Percentiles rank a stretch among this genome's conserved stretches.
These are phyloP conservation scores for Pygoscelis antarcticus DNA, from an alignment of 2,113 vertebrate genomes.

Conservation along the genomic window DNA sequence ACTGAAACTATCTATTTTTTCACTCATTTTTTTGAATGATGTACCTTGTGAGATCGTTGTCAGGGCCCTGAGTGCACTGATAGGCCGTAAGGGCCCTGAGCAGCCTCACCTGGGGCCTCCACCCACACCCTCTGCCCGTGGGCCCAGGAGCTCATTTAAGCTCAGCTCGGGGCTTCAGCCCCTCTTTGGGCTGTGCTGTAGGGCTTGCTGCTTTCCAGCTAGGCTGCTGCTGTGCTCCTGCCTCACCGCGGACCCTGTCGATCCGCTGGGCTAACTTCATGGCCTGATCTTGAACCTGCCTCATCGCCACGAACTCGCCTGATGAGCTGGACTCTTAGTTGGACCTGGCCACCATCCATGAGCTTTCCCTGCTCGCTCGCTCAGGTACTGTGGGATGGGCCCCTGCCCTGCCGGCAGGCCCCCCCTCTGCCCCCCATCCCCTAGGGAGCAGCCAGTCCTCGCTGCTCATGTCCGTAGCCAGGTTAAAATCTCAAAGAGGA, in stretches of 20 bases:
- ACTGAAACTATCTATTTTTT: background rate
- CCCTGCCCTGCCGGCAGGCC: background rate
- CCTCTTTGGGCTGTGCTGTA: fast-evolving
- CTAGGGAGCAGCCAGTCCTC: background rate
- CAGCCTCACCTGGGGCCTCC: background rate
- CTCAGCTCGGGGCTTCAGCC: fast-evolving
- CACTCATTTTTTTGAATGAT: background rate
- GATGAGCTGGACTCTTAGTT: background rate
- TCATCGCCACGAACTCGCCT: fast-evolving
- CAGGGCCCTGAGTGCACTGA: background rate
- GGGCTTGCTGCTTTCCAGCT: background rate
- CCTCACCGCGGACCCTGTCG: fast-evolving
- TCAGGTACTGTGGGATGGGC: background rate
- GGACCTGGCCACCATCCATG: background rate
- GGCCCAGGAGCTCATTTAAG: background rate
- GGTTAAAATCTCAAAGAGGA: too few relatives aligned
- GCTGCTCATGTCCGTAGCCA: fast-evolving
- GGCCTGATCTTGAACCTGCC: background rate
- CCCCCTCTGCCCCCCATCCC: background rate
- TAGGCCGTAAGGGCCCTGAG: background rate
- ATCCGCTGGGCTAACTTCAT: fast-evolving
- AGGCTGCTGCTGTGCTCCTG: background rate
- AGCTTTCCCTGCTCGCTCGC: background rate
- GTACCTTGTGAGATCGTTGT: background rate
- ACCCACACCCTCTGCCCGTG: background rate